Base-by-base conservation (phyloP, 2,888 invertebrate species). In the Xestia ashworthii region DNA sequence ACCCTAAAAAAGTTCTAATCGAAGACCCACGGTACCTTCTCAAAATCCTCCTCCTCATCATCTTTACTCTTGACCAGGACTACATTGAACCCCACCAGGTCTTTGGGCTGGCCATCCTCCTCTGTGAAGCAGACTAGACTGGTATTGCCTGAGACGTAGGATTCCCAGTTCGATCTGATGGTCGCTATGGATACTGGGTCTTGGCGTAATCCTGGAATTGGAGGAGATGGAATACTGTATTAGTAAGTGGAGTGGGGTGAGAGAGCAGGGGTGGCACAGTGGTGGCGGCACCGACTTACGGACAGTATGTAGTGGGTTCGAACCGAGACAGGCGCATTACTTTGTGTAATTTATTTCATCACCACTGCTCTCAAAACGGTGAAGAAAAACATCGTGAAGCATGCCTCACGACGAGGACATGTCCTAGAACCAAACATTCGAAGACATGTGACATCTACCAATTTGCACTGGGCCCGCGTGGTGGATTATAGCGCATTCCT, bases 81-180 rank as follows among this genome's bases (percentile, higher is more conserved):
- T 32, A 94, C 91, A 76, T 95, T 96, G 86, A 94, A 94, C 0
- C 91, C 95, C 8, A 95, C 95, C 76, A 95, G 89, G 66, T 94
- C 90, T 6, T 83, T 88, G 0, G 94, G 94, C 58, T 86, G 64
- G 0, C 94, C 95, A 3, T 92, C 89, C 50, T 86, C 91, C 76
- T 95, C 95, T 0, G 93, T 93, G 86, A 91, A 95, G 83, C 95
- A 95, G 0, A 93, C 94, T 3, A 96, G 74, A 62, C 93, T 93
- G 5, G 93, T 87, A 1, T 92, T 89, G 64, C 94, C 93, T 0
- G 91, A 88, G 0, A 94, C 82, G 50, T 79, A 92, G 0, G 71
- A 70, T 58, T 92, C 91, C 95, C 95, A 96, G 76, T 95, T 94
- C 0, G 85, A 65, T 22, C 90, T 87, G 74, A 95, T 95, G 0